Base-by-base conservation (phyloP, 2,797 vertebrate genomes). In the Acanthurus lineatus region DNA sequence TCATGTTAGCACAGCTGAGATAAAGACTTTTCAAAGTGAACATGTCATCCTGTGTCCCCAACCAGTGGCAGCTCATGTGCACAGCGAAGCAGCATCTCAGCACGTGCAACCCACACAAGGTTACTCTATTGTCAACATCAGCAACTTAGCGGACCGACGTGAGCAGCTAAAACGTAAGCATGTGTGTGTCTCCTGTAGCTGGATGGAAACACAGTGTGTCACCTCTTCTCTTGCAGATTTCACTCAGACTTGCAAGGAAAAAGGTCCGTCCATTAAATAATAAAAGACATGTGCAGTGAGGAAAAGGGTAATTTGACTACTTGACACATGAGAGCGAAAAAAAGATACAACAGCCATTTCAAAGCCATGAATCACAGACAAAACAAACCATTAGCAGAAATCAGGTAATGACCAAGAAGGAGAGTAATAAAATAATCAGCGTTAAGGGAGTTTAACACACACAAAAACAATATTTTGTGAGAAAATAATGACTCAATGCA, bases 291-390 rank as follows among this genome's bases (percentile, higher is more conserved):
- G 52, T 72, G 64, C 11, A 52, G 47, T 40, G 63, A 75, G 51
- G 32, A 32, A 73, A 71, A 57, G 69, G 75, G 74, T 63, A 49
- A 76, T 87, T 76, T 73, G 49, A 72, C 68, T 62, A 52, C 56
- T 70, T 81, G 77, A 76, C 70, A 78, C 69, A 62, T 62, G 77
- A 16, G 45, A 58, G 84, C 12, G 35, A n/a, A 57, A 22, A 25
- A 32, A 32, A 32, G 47, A 40, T 40, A 52, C 49, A 65, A 73
- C 78, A 71, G 69, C 19, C 40, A 1, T 62, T 65, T 75, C 15
- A 38, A 57, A 88, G 65, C 53, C 53, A 76, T 75, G 81, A 86
- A 86, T 79, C 62, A 82, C 51, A 77, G 58, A 73, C 60, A 67
- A 77, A 84, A 82, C 77, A 74, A 75, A 77, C 67, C 42, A 77